Evolutionary conservation across 1,140 invertebrate genomes (phyloP), one percentile per base, ranked within the genome.

Genomic region (Bradynema listronoti): DNA sequence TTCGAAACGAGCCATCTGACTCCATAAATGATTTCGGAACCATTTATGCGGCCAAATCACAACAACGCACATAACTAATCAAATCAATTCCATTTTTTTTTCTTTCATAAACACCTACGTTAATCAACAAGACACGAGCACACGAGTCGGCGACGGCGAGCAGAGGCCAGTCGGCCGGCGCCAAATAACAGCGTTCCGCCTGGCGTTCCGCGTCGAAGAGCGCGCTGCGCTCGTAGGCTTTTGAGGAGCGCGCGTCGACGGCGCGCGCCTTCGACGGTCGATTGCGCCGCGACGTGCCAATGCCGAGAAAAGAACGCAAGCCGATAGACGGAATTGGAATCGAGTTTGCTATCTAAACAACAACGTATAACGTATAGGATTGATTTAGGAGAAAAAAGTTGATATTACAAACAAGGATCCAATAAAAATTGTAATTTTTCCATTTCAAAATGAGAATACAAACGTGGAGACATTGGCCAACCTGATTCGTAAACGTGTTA

Each of bases 271-370:
- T 69, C 30, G 41, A 39, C 11, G 50, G 50, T 24, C 32, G 43
- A 32, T 69, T 69, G 22, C 55, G 45, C 9, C 54, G 29, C 2
- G 67, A 69, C 34, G 49, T 56, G 7, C 67, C 67, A 22, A 69
- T 5, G 24, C 67, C 67, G 25, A 71, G 55, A 16, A 53, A 69
- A 25, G 61, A 57, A 11, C 67, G 69, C 47, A 69, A 42, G 22
- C 67, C 67, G 36, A 69, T 60, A 4, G 69, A 72, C 22, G 67
- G 67, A 46, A 66, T 65, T 7, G 33, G 39, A 14, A n/a, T n/a
- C n/a, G n/a, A n/a, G n/a, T 32, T 63, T 11, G 61, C 22, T n/a
- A 63, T 63, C 61, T 63, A 30, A 32, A 11, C 1, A 5, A 36
- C 16, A 22, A 33, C 5, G 11, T 9, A 22, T 41, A 41, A 59